Evolutionary conservation across 2,113 vertebrate species (phyloP).

Genomic region (Mastomys coucha): DNA sequence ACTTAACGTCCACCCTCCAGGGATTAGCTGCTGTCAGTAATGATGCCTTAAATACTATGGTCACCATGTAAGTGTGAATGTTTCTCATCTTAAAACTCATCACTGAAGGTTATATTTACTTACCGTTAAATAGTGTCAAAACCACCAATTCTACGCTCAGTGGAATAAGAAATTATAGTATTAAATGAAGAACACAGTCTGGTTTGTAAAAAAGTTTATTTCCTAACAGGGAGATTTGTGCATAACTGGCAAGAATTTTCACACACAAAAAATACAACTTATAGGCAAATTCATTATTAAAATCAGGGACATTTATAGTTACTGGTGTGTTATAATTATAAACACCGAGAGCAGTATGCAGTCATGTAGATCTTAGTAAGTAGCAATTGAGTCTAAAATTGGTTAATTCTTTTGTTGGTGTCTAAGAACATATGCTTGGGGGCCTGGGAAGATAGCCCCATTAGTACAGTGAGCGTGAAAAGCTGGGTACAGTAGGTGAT

Average conservation of each 20-base stretch:
- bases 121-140: background rate
- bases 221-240: background rate
- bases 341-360: slow-evolving; percentile 6
- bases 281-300: slow-evolving; percentile 1
- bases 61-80: background rate
- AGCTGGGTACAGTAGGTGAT: background rate
- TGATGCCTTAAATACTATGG: background rate
- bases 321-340: background rate
- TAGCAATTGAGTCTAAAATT: background rate
- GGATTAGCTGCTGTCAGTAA: background rate
- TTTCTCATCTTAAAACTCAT: slow-evolving; percentile 1
- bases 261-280: background rate
- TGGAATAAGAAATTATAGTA: slow-evolving; percentile 21
- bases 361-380: background rate
- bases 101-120: background rate
- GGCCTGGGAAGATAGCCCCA: background rate
- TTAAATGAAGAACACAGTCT: slow-evolving; percentile 8
- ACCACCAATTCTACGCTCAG: background rate
- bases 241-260: background rate
- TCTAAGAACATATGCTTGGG: background rate
- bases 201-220: background rate
- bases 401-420: background rate
- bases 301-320: background rate
- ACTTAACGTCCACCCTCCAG: background rate
- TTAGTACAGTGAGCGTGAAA: no score